Evolutionary conservation across 2,888 invertebrate species (phyloP), one percentile per base, ranked within the genome.

Genomic region (Acronicta alni): DNA sequence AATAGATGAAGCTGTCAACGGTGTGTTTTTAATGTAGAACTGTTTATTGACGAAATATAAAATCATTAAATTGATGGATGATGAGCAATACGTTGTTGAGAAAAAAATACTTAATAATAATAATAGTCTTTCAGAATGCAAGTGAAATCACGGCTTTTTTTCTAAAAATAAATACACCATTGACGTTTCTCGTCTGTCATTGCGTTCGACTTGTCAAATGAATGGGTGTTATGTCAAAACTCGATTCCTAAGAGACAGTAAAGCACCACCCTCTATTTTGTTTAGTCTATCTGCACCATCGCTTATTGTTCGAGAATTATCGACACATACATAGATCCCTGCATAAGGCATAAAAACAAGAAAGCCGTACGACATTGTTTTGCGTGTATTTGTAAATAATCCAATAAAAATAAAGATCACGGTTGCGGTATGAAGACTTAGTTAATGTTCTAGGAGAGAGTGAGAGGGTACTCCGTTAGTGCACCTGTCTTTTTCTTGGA

Each of bases 321-420:
- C 14, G 15, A 16, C 17, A 23, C 43, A 12, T 26, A 23, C 43
- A 12, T 26, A 57, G n/a, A 45, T 37, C 23, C 18, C 10, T 49
- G 14, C 43, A 42, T 52, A 58, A 32, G 26, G 23, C 42, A 35
- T 58, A 58, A 43, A n/a, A 35, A 58, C 67, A 68, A 72, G 49
- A 56, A 77, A 75, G 72, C 76, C 67, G 44, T 76, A 78, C 53
- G 69, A 75, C 23, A 41, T 39, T 51, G 55, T 63, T 71, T 64
- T 53, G 53, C 55, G 15, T 46, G 30, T 60, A 54, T 71, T 66
- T 68, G 20, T 63, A 57, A 45, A 63, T 77, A 76, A 76, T 76
- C 76, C 76, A 75, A 76, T 76, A 69, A 66, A 39, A 45, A 38
- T 37, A 20, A 77, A 77, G 68, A 77, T 69, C 66, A 71, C 45